Base-by-base conservation (phyloP, 2,113 vertebrate genomes). In the Tragelaphus imberbis region DNA sequence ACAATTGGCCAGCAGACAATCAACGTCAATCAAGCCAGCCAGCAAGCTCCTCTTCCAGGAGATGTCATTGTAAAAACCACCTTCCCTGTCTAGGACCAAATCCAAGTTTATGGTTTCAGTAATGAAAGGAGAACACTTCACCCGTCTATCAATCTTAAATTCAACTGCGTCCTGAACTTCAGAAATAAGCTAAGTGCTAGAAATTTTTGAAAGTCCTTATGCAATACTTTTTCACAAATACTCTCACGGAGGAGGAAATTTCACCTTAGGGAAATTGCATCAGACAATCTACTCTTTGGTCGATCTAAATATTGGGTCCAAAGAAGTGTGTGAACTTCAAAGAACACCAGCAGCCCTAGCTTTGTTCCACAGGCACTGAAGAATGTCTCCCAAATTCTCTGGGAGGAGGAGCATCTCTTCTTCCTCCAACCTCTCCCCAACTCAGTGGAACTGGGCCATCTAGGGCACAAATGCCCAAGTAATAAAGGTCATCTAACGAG, bases 221-320 rank as follows among this genome's bases (percentile, higher is more conserved):
- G 68, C 49, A 68, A 77, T 63, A 7, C 21, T 82, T 75, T 86
- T 89, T 55, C 17, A 91, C 36, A 91, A 96, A 96, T 58, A 47
- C 79, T 88, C 23, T 88, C 63, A 88, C 2, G 13, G 28, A 84
- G 36, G 84, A 97, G 86, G 89, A 96, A 95, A 56, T 93, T 85
- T 84, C 81, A 91, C 94, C 40, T 63, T 91, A 82, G 59, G 68
- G 84, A 93, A 93, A 82, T 89, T 96, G 61, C 49, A 3, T n/a
- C 51, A 92, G 11, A 14, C 61, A 23, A 4, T 40, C 23, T 51
- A 19, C 7, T 87, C 63, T 44, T 91, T 79, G 36, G 44, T 27
- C 2, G 5, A 81, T 80, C 6, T 84, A 56, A 90, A 47, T 40
- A 47, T n/a, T 51, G 84, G 40, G 17, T 30, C 23, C 63, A 84